Evolutionary conservation across 2,113 vertebrate genomes (phyloP).

Genomic region (Delphinus delphis): DNA sequence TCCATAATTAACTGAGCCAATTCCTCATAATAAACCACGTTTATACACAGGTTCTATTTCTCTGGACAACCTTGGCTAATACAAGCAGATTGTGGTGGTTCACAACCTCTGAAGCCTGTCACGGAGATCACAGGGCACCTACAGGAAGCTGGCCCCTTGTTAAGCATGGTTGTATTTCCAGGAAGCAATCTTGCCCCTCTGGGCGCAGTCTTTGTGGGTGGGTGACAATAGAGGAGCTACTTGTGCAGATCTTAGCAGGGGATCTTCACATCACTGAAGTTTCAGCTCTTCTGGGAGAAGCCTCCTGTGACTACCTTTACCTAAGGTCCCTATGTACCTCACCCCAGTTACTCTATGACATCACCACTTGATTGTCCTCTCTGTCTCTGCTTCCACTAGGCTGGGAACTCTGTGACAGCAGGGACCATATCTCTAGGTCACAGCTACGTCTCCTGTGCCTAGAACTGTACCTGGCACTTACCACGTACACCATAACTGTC

Average conservation of each 20-base stretch:
- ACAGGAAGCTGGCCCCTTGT: neutral
- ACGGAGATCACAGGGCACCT: neutral
- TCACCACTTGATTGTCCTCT: neutral
- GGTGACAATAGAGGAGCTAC: accelerated
- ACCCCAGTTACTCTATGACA: too few relatives aligned
- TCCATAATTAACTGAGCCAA: neutral
- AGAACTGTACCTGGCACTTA: neutral
- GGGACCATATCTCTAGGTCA: neutral
- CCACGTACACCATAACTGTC: neutral
- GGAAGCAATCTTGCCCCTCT: neutral
- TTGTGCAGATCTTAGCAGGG: neutral
- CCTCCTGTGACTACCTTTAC: neutral
- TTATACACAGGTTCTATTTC: neutral
- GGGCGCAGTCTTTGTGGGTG: neutral
- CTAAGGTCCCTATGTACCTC: neutral
- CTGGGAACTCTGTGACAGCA: neutral
- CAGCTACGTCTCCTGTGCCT: neutral
- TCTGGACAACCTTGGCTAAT: neutral
- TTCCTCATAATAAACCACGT: neutral
- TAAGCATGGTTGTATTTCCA: neutral
- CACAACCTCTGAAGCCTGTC: neutral
- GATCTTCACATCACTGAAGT: neutral
- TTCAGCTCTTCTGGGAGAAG: neutral
- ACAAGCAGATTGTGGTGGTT: neutral
- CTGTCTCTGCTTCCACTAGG: neutral